Percentiles rank a stretch among this genome's conserved stretches.
phyloP scores from a whole-genome alignment of 2,113 vertebrate species.

The Stigmatopora argus region DNA sequence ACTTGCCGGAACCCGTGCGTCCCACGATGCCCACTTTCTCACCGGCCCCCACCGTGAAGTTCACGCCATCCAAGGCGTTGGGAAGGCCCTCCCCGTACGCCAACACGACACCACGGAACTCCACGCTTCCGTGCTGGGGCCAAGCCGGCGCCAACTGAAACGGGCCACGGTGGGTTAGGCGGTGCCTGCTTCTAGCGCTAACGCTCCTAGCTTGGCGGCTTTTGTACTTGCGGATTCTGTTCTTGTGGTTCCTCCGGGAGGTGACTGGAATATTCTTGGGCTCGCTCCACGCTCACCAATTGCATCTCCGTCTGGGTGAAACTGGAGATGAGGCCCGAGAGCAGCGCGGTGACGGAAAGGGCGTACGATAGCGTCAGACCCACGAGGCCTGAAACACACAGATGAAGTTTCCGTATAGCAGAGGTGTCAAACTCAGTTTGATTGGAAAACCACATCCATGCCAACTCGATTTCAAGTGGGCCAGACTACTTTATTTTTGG shows the following conservation, averaged over 20 bases:
- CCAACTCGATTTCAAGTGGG: too few species aligned
- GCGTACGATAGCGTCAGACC: slow-evolving; percentile 89
- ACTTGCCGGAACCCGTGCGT: slow-evolving; percentile 94
- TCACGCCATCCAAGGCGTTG: slow-evolving; percentile 85
- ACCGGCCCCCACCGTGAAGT: slow-evolving; percentile 75
- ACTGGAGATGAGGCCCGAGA: slow-evolving; percentile 85
- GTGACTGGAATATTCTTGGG: slow-evolving; percentile 83
- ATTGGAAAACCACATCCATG: too few species aligned
- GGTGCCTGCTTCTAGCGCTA: too few species aligned
- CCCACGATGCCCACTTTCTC: slow-evolving; percentile 93
- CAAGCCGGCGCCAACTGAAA: slow-evolving; percentile 74
- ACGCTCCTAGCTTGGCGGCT: background rate
- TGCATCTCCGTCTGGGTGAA: slow-evolving; percentile 90
- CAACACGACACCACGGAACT: slow-evolving; percentile 78
- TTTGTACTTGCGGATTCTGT: slow-evolving; percentile 64
- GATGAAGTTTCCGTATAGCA: background rate
- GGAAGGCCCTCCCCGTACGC: slow-evolving; percentile 80
- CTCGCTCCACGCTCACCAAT: slow-evolving; percentile 91
- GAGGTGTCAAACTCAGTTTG: too few species aligned
- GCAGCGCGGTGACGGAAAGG: slow-evolving; percentile 82
- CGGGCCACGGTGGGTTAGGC: background rate
- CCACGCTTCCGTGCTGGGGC: slow-evolving; percentile 79
- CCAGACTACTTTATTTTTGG: too few species aligned
- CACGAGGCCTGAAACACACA: slow-evolving; percentile 76
- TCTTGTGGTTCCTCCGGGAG: slow-evolving; percentile 78